Percentiles rank a stretch among this genome's conserved stretches.
These are phyloP conservation scores for Drosophila pseudoobscura DNA, from an alignment of 1,140 invertebrate genomes.

Conservation along the genomic window DNA sequence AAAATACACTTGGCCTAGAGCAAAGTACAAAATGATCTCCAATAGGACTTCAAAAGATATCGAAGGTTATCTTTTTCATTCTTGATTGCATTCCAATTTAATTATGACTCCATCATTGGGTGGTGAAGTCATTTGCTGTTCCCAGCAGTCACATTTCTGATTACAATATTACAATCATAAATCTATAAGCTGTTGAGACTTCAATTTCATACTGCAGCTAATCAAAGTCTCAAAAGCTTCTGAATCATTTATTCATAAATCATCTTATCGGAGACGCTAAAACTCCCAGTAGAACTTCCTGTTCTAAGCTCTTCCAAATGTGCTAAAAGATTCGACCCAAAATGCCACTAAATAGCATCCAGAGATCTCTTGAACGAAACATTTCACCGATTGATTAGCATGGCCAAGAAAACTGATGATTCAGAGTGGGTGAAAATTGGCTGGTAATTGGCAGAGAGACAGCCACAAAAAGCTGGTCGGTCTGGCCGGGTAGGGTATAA, in stretches of 20 bases:
- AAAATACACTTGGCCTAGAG: background rate
- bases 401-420: conserved; percentile 33
- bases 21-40: background rate
- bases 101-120: conserved; percentile 28
- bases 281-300: conserved; percentile 6
- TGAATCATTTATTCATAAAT: conserved; percentile 28
- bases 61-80: conserved; percentile 10
- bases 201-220: conserved; percentile 8
- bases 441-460: conserved; percentile 27
- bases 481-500: conserved; percentile 10
- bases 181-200: conserved; percentile 22
- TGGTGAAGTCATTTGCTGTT: conserved; percentile 35
- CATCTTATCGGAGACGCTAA: background rate
- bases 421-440: conserved; percentile 57
- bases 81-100: conserved; percentile 21
- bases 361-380: conserved; percentile 21
- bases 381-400: conserved; percentile 40
- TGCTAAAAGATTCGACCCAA: conserved; percentile 45
- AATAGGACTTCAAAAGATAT: too few species aligned
- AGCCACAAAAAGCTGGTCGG: conserved; percentile 13
- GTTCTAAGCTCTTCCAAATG: conserved; percentile 10
- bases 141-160: conserved; percentile 14
- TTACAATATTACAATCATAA: conserved; percentile 32
- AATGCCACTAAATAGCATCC: conserved; percentile 17
- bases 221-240: background rate